Evolutionary conservation across 1,140 invertebrate genomes (phyloP).

Genomic region (Drosophila melanica): DNA sequence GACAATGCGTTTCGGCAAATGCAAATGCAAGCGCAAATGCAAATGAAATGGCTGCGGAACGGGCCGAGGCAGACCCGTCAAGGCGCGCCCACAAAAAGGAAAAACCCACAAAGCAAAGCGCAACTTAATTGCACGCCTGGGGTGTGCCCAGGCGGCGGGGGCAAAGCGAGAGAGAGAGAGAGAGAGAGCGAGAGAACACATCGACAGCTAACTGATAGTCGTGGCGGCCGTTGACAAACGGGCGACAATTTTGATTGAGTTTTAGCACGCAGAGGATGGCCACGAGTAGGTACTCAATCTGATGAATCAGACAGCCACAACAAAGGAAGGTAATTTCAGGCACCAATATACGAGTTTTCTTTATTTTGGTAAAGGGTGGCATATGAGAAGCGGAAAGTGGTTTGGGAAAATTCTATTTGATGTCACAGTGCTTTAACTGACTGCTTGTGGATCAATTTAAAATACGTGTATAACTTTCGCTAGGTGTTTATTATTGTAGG

Average conservation of each 20-base stretch:
- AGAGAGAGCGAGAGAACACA: too few species aligned
- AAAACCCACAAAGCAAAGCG: conserved; percentile 69
- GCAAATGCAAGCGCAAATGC: conserved; percentile 68
- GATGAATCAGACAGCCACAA: conserved; percentile 63
- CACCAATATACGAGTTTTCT: conserved; percentile 17
- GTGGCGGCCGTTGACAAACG: conserved; percentile 56
- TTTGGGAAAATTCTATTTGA: conserved; percentile 17
- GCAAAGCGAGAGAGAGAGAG: conserved; percentile 11
- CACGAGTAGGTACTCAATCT: conserved; percentile 12
- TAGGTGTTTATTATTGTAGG: neutral
- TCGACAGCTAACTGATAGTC: conserved; percentile 20
- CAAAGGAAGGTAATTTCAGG: conserved; percentile 58
- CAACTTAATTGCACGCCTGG: conserved; percentile 66
- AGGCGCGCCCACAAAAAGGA: conserved; percentile 69
- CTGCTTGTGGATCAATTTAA: conserved; percentile 4
- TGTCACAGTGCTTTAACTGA: conserved; percentile 8
- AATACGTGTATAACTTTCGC: conserved; percentile 3
- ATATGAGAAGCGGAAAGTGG: neutral
- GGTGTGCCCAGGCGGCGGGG: conserved; percentile 18
- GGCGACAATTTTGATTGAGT: conserved; percentile 78
- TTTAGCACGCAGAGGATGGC: conserved; percentile 57
- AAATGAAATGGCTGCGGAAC: conserved; percentile 19
- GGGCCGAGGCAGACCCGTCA: conserved; percentile 35
- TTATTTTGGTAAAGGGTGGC: conserved; percentile 16
- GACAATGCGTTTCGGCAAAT: conserved; percentile 66